Evolutionary conservation across 2,888 invertebrate genomes (phyloP).

Genomic region (Rhaphigaster nebulosa): DNA sequence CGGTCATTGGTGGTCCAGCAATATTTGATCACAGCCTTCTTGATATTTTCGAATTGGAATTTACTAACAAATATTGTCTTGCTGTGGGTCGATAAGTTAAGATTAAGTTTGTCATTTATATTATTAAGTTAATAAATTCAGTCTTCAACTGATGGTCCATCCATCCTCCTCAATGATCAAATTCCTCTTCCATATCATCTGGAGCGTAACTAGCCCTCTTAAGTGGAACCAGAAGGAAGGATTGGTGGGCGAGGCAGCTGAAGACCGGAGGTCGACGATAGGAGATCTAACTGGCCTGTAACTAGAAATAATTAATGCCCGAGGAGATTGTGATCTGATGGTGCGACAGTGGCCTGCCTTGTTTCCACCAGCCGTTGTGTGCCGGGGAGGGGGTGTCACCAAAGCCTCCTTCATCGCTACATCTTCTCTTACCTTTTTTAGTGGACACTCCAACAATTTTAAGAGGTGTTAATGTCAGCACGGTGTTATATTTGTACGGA

Average conservation of each 20-base stretch:
- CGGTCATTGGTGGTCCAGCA: neutral
- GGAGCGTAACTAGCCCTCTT: neutral
- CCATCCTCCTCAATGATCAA: neutral
- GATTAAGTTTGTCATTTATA: neutral
- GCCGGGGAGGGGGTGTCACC: neutral
- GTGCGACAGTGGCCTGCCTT: conserved; percentile 39
- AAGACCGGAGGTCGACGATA: conserved; percentile 57
- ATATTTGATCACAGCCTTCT: neutral
- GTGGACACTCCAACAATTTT: neutral
- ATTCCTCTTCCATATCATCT: neutral
- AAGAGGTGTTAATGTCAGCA: neutral
- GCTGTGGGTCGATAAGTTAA: neutral
- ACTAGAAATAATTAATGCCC: conserved; percentile 56
- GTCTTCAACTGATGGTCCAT: no score
- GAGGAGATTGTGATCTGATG: conserved; percentile 33
- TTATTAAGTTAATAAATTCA: neutral
- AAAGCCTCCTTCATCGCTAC: neutral
- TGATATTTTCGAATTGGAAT: neutral
- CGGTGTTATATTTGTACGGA: neutral
- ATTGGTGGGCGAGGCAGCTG: conserved; percentile 22
- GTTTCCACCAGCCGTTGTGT: neutral
- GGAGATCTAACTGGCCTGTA: conserved; percentile 45
- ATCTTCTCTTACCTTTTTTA: neutral
- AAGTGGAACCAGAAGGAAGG: neutral
- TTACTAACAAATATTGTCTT: no score